phyloP scores from a whole-genome alignment of 2,113 vertebrate species.

The Pangasianodon hypophthalmus region DNA sequence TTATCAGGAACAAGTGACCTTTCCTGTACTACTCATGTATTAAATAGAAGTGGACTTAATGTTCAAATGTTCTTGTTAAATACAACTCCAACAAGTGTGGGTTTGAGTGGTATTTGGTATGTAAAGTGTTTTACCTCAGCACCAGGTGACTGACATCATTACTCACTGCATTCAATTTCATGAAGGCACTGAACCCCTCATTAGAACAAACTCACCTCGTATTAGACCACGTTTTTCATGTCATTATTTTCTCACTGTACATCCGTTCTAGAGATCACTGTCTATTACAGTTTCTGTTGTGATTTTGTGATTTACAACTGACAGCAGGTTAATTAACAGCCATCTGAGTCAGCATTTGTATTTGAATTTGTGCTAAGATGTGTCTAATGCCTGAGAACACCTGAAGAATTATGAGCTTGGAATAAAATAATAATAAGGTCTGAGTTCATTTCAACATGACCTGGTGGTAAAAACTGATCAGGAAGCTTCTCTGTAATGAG shows the following conservation, averaged over 20 bases:
- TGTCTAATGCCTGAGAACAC: neutral
- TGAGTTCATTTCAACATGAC: neutral
- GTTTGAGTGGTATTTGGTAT: neutral
- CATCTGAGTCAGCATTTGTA: conserved; percentile 32
- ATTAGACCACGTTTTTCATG: conserved; percentile 39
- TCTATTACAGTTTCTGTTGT: conserved; percentile 50
- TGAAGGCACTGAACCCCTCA: conserved; percentile 3
- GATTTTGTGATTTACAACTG: conserved; percentile 56
- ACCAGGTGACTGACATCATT: conserved; percentile 9
- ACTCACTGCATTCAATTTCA: conserved; percentile 13
- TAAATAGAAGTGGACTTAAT: neutral
- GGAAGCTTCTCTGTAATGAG: neutral
- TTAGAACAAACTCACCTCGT: neutral
- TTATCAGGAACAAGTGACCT: neutral
- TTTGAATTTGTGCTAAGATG: neutral
- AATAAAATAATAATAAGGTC: neutral
- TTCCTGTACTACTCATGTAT: no score
- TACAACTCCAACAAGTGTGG: neutral
- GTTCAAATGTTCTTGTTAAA: neutral
- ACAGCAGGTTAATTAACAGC: conserved; percentile 61
- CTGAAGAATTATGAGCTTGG: neutral
- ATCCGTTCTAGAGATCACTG: conserved; percentile 47
- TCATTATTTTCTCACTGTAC: conserved; percentile 46
- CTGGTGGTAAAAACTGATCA: neutral
- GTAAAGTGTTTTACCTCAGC: conserved; percentile 1